Base-by-base conservation (phyloP, 1,140 invertebrate genomes). In the Adoxophyes honmai region DNA sequence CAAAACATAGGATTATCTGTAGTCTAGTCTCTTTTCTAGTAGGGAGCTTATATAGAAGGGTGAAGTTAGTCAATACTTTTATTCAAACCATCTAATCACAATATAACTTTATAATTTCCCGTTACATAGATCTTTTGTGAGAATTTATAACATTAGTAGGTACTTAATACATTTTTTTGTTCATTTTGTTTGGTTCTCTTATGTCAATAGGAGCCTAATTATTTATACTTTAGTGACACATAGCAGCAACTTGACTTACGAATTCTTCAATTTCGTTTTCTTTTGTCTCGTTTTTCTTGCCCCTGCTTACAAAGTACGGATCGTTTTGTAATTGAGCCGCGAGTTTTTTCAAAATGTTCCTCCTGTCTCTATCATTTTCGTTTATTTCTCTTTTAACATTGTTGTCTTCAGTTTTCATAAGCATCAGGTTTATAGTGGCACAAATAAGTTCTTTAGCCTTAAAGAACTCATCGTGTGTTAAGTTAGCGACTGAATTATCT, bases 221-320 rank as follows among this genome's bases (percentile, higher is more conserved):
- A 35, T 39, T 11, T 7, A 28, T 11, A 48, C 21, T 57, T 66
- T 70, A 79, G 64, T 73, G 60, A 70, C 81, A 84, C 67, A 75
- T 75, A 44, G 59, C 56, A 55, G 64, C 59, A 21, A 86, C 60
- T 59, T 76, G 64, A 42, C 66, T 73, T 14, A 85, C 71, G 42
- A 87, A 82, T 21, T 75, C 64, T 48, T 72, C 59, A n/a, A 85
- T 61, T 48, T 55, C 14, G 54, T 68, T 66, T 14, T 71, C 60
- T 1, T 66, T 57, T 13, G 18, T 44, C 10, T 54, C 61, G 33
- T 63, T 70, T 64, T 88, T 88, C 70, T 87, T 88, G 4, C 86
- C 86, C 54, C 86, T 74, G 39, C 84, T 88, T 8, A 85, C 84
- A 61, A 76, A 85, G 64, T 87, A 88, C 0, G 86, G 86, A 44